Evolutionary conservation across 2,888 invertebrate species (phyloP).

Genomic region (Pseudoips prasinana): DNA sequence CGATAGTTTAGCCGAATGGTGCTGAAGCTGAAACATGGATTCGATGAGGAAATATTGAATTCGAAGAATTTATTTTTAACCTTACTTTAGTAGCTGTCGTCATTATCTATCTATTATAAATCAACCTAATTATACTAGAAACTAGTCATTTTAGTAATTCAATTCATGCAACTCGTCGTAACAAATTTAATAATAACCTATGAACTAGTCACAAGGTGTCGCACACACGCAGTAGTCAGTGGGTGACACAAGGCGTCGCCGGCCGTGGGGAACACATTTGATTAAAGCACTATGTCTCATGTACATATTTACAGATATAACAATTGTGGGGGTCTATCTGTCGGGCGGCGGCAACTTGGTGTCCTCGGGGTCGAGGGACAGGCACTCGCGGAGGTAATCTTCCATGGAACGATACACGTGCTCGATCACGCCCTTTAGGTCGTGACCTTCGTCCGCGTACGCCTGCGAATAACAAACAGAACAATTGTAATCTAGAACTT

Average conservation of each 20-base stretch:
- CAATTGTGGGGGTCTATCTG: constrained; percentile 64
- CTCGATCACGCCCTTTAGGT: constrained; percentile 91
- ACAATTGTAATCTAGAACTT: background rate
- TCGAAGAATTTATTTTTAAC: constrained; percentile 41
- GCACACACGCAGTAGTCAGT: constrained; percentile 28
- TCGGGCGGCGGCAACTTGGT: constrained; percentile 84
- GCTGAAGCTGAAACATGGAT: constrained; percentile 68
- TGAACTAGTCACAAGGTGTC: constrained; percentile 33
- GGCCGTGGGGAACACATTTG: constrained; percentile 70
- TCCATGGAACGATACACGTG: constrained; percentile 97
- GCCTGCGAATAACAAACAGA: constrained; percentile 84
- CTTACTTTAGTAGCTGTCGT: constrained; percentile 36
- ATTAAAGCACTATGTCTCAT: constrained; percentile 75
- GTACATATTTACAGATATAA: constrained; percentile 74
- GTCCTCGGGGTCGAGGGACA: constrained; percentile 91
- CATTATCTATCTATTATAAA: constrained; percentile 45
- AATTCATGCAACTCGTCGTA: constrained; percentile 46
- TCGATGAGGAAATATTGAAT: constrained; percentile 58
- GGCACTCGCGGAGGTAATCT: constrained; percentile 94
- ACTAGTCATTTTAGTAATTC: constrained; percentile 39
- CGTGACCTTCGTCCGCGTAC: constrained; percentile 96
- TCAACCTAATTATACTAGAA: constrained; percentile 40
- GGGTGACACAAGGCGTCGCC: constrained; percentile 39
- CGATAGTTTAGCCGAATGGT: constrained; percentile 58
- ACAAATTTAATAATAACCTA: constrained; percentile 54